These are phyloP conservation scores for Dasysyrphus albostriatus DNA, from an alignment of 2,888 invertebrate genomes.

Conservation along the genomic window DNA sequence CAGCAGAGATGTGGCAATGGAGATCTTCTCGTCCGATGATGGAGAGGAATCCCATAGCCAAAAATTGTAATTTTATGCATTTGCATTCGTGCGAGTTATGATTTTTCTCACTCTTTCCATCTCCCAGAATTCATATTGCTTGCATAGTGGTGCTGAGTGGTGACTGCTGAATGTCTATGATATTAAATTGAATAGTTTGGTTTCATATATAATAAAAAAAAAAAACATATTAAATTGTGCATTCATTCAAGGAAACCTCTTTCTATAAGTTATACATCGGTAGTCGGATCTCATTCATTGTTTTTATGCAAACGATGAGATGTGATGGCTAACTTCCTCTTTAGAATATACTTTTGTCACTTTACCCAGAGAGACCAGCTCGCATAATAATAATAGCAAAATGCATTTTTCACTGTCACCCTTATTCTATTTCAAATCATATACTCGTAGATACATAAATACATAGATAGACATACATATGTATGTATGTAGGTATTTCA, in stretches of 20 bases:
- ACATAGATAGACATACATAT: too few relatives aligned
- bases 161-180: too few relatives aligned
- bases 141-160: slow-evolving; percentile 14
- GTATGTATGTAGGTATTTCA: not conserved
- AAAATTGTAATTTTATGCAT: slow-evolving; percentile 68
- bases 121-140: not conserved
- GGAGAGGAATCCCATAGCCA: slow-evolving; percentile 6
- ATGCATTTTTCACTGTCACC: slow-evolving; percentile 18
- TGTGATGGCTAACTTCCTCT: slow-evolving; percentile 64
- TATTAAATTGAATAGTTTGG: slow-evolving; percentile 32
- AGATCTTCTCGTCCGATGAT: not conserved
- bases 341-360: slow-evolving; percentile 64
- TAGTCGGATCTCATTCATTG: not conserved
- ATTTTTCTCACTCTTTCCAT: slow-evolving; percentile 37
- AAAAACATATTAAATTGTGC: slow-evolving; percentile 33
- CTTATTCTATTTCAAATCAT: not conserved
- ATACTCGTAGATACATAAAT: too few relatives aligned
- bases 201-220: not conserved
- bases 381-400: not conserved
- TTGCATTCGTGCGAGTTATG: slow-evolving; percentile 50
- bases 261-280: not conserved
- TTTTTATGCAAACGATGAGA: slow-evolving; percentile 12
- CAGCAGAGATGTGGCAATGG: not conserved
- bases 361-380: not conserved
- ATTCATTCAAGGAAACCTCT: slow-evolving; percentile 22